Evolutionary conservation across 92 coral and sea anemone species (phyloP).

Genomic region (Parazoanthus swiftii): DNA sequence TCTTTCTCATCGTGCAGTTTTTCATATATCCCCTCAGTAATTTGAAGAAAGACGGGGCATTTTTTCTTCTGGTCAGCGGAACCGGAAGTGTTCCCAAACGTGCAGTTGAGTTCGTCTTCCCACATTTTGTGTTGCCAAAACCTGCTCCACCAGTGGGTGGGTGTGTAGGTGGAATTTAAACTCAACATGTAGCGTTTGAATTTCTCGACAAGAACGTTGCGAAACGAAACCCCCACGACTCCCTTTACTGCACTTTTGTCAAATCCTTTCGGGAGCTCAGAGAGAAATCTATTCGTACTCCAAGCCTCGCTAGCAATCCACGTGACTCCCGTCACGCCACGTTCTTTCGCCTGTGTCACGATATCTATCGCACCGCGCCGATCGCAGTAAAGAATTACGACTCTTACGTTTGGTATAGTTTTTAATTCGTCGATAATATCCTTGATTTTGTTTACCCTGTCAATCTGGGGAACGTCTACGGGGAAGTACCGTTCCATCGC

Average conservation of each 20-base stretch:
- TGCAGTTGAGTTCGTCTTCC: constrained; percentile 57
- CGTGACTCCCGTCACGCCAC: constrained; percentile 52
- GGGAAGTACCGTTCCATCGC: constrained; percentile 76
- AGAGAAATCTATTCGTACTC: constrained; percentile 43
- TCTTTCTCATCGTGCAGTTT: constrained; percentile 60
- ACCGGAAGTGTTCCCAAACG: constrained; percentile 34
- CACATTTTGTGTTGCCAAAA: constrained; percentile 62
- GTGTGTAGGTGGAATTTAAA: constrained; percentile 57
- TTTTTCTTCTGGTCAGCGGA: constrained; percentile 4
- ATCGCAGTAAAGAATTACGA: constrained; percentile 60
- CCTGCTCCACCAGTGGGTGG: constrained; percentile 66
- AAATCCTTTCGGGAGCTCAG: constrained; percentile 19
- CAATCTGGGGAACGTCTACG: neutral
- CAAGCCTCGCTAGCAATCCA: constrained; percentile 89
- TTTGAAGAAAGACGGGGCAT: constrained; percentile 46
- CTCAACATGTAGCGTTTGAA: constrained; percentile 52
- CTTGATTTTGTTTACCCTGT: constrained; percentile 15
- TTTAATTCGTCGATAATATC: constrained; percentile 59
- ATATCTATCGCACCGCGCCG: constrained; percentile 20
- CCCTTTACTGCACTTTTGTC: constrained; percentile 57
- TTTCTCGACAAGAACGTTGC: constrained; percentile 49
- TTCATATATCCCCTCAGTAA: constrained; percentile 49
- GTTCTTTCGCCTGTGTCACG: constrained; percentile 55
- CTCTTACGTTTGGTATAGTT: constrained; percentile 45
- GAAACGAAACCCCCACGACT: constrained; percentile 68